Conservation (phyloP, 2,113 vertebrate species). For the Ptyas mucosa region DNA sequence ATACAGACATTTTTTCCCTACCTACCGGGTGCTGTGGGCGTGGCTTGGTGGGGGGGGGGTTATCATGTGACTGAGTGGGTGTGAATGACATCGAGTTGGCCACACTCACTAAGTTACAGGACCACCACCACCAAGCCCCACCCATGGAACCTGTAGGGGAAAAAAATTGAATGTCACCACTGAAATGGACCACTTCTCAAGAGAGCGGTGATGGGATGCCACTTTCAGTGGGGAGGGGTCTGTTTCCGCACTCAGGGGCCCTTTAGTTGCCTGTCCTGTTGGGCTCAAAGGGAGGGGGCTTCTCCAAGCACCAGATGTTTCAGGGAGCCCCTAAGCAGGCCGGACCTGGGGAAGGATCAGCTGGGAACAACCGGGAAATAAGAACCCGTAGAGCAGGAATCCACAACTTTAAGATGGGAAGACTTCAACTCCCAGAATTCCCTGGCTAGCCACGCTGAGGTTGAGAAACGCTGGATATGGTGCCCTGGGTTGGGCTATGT, state of each 20-base stretch:
- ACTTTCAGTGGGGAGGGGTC: background rate
- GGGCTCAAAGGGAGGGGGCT: too few relatives aligned
- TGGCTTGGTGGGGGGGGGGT: too few relatives aligned
- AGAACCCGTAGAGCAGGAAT: too few relatives aligned
- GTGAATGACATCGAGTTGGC: too few relatives aligned
- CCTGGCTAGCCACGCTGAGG: background rate
- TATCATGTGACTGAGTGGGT: too few relatives aligned
- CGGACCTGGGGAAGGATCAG: background rate
- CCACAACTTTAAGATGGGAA: background rate
- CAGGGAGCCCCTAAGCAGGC: background rate
- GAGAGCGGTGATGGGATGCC: background rate
- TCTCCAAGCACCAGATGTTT: background rate
- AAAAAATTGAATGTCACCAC: too few relatives aligned
- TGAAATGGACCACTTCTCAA: background rate
- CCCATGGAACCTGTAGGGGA: too few relatives aligned
- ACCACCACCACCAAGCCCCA: too few relatives aligned
- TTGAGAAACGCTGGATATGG: background rate
- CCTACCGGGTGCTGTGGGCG: too few relatives aligned
- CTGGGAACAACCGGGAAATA: too few relatives aligned
- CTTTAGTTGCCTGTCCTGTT: background rate
- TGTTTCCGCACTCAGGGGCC: background rate
- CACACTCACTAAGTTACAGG: too few relatives aligned
- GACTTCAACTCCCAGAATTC: background rate
- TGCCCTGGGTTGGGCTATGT: background rate
- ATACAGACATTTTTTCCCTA: too few relatives aligned